Base-by-base conservation (phyloP, 2,797 vertebrate species). In the Lerista edwardsae region DNA sequence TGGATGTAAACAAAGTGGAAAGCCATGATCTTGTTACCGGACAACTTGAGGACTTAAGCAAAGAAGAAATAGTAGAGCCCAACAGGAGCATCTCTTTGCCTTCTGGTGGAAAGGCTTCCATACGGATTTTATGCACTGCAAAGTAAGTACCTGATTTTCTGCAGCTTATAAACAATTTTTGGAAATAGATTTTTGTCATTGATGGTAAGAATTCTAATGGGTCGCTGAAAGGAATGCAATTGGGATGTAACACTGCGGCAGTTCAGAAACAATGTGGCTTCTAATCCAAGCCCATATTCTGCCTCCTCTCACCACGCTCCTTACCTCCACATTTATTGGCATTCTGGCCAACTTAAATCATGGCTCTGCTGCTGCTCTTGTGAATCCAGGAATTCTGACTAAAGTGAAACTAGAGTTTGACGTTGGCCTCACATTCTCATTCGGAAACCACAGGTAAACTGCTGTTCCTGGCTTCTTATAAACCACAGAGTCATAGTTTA, bases 71-170 rank as follows among this genome's bases (percentile, higher is more conserved):
- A 0, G 0, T 55, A 0, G 25, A 0, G 47, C 11, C 76, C 29
- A 84, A 67, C 68, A 64, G 75, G 39, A 82, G 86, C 72, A 69
- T 91, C 69, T 80, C 91, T 57, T 91, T 97, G 87, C 89, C 89
- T 62, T 92, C 96, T 10, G 94, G 95, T 4, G 94, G 81, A 64
- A 95, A 80, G 84, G 83, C 64, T 34, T 94, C 51, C 8, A 1
- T 97, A 12, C 62, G 84, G 34, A 55, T 97, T 5, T 25, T 21
- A 1, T 97, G 96, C 84, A 91, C 95, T 41, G 95, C 96, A 81
- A 81, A 87, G 97, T 97, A 93, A 36, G 94, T 91, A 39, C 84
- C 17, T 23, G 1, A 64, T 86, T 1, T 89, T 77, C 81, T 72
- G 68, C 6, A 0, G 0, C 23, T 72, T 55, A 12, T 2, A 79